Base-by-base conservation (phyloP, 2,113 vertebrate genomes). In the Tamias sibiricus region DNA sequence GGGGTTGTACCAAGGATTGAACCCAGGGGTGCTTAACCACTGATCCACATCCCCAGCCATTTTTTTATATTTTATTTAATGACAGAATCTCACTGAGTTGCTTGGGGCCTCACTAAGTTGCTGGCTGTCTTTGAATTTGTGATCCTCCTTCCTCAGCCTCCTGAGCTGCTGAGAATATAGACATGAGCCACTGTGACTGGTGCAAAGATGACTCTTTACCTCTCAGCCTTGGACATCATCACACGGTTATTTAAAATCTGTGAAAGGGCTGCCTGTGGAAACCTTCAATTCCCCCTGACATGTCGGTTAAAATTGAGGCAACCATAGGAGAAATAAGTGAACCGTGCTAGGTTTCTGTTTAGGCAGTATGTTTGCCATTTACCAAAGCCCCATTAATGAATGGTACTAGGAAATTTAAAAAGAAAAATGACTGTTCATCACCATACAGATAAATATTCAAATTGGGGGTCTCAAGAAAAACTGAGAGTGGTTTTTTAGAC, bases 291-390 rank as follows among this genome's bases (percentile, higher is more conserved):
- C 71, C 35, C 72, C 16, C 37, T 52, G 57, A 88, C 83, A 86
- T 86, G 35, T 62, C 94, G 89, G 49, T 69, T 66, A 79, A 75
- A 93, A 75, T 35, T 93, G 72, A 79, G 28, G 19, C 40, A 64
- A 26, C 52, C 14, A 12, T 75, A n/a, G 57, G 44, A 42, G 11
- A 47, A 64, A 35, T 74, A 87, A 74, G 11, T 42, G 24, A 42
- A 17, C 59, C 42, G 37, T 87, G 22, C 69, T 54, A 79, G 3
- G 4, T 30, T 59, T 85, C 71, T 89, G 54, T 92, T 95, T 92
- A 24, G 89, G 57, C 90, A 80, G 71, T 90, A 90, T 91, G 24
- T 93, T 35, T 87, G 14, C 91, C 54, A 69, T 72, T 91, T 79
- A 84, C n/a, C 1, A 95, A 85, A 94, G 14, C 9, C 80, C 64